Evolutionary conservation across 1,140 invertebrate species (phyloP), one percentile per base, ranked within the genome.

Genomic region (Limonius californicus): DNA sequence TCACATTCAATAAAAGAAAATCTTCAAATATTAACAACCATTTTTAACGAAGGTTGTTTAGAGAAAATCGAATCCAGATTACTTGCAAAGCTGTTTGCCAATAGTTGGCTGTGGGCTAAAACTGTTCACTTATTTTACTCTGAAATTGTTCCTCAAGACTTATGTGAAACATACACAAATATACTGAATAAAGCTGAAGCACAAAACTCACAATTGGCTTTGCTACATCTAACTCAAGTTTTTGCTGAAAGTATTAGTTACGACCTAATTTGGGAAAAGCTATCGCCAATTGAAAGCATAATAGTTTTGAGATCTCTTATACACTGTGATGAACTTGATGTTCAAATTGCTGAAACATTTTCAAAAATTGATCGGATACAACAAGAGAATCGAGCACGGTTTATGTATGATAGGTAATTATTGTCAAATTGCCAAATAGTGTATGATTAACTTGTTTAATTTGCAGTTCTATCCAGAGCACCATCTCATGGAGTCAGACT

Each of bases 401-500:
- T 57, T n/a, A n/a, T 23, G n/a, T 55, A 55, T 55, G 53, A 57
- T 14, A 42, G 53, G 53, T 55, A 27, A 6, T n/a, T n/a, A n/a
- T n/a, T n/a, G n/a, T n/a, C n/a, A n/a, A n/a, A n/a, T n/a, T n/a
- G n/a, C n/a, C n/a, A n/a, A n/a, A n/a, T n/a, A n/a, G n/a, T n/a
- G n/a, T n/a, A n/a, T n/a, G n/a, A n/a, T n/a, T n/a, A n/a, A n/a
- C n/a, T n/a, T n/a, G n/a, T n/a, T n/a, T n/a, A n/a, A n/a, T n/a
- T n/a, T n/a, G n/a, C n/a, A n/a, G n/a, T n/a, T n/a, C n/a, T n/a
- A n/a, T n/a, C n/a, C n/a, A n/a, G n/a, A n/a, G n/a, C n/a, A n/a
- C n/a, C n/a, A n/a, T n/a, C n/a, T n/a, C 67, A 21, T 81, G 79
- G 79, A 60, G 76, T 35, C 54, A 69, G 70, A 23, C 62, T 75